Conservation (phyloP, 2,113 vertebrate genomes). For the Apaloderma vittatum region DNA sequence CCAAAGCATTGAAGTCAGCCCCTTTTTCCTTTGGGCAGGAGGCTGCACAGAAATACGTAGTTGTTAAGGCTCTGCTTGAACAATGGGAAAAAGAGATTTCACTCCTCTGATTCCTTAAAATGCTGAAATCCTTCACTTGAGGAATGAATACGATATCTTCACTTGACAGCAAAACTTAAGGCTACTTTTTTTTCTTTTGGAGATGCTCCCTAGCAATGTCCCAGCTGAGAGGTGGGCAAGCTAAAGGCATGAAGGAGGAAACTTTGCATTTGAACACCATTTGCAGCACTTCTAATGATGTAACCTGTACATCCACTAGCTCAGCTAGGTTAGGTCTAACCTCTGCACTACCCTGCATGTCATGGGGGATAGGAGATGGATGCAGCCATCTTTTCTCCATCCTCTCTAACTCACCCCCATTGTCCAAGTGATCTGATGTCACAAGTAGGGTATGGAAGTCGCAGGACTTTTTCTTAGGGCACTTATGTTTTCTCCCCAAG, state of each 20-base stretch:
- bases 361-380: too few relatives aligned
- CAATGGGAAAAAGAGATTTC: not conserved
- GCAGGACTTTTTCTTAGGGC: too few relatives aligned
- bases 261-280: not conserved
- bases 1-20: not conserved
- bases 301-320: not conserved
- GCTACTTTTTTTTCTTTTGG: not conserved
- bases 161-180: not conserved
- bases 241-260: not conserved
- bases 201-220: not conserved
- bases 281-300: not conserved
- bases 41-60: not conserved
- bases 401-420: too few relatives aligned
- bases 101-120: not conserved
- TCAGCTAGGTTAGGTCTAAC: not conserved
- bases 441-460: too few relatives aligned
- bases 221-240: not conserved
- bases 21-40: not conserved
- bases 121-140: not conserved
- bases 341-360: not conserved
- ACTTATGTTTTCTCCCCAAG: too few relatives aligned
- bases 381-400: too few relatives aligned
- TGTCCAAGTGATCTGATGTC: too few relatives aligned
- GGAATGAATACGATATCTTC: not conserved
- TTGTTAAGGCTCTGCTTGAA: not conserved